phyloP scores from a whole-genome alignment of 2,888 invertebrate genomes.

The Marronus borbonicus region DNA sequence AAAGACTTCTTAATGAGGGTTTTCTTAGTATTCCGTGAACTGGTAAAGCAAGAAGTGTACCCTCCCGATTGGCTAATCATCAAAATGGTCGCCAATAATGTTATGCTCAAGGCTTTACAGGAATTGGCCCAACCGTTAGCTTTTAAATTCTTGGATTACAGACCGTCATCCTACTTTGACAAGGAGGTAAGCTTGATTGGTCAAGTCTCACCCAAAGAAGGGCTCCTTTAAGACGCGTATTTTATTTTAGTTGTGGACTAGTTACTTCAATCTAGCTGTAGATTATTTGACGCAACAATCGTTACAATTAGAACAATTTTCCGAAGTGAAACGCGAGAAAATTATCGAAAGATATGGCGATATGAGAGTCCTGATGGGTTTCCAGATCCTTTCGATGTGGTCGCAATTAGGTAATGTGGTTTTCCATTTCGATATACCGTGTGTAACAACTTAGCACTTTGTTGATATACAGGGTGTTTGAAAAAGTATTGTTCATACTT shows the following conservation, averaged over 20 bases:
- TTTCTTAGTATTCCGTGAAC: slow-evolving; percentile 84
- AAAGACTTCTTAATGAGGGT: slow-evolving; percentile 90
- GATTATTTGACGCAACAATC: slow-evolving; percentile 86
- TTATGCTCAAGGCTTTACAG: slow-evolving; percentile 87
- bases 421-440: slow-evolving; percentile 41
- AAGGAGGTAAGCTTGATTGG: slow-evolving; percentile 74
- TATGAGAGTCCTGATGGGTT: slow-evolving; percentile 94
- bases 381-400: slow-evolving; percentile 94
- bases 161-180: slow-evolving; percentile 82
- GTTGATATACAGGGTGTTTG: too few relatives aligned
- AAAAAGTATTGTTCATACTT: too few relatives aligned
- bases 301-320: slow-evolving; percentile 85
- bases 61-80: slow-evolving; percentile 94
- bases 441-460: too few relatives aligned
- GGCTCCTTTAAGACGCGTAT: background rate
- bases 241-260: slow-evolving; percentile 74
- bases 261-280: slow-evolving; percentile 86
- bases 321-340: slow-evolving; percentile 85
- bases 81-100: slow-evolving; percentile 89
- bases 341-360: slow-evolving; percentile 87
- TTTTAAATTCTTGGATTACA: slow-evolving; percentile 83
- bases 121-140: slow-evolving; percentile 91
- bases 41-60: slow-evolving; percentile 86
- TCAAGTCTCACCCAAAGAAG: too few relatives aligned
- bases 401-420: slow-evolving; percentile 80